Base-by-base conservation (phyloP, 2,113 vertebrate species). In the Tympanuchus pallidicinctus region DNA sequence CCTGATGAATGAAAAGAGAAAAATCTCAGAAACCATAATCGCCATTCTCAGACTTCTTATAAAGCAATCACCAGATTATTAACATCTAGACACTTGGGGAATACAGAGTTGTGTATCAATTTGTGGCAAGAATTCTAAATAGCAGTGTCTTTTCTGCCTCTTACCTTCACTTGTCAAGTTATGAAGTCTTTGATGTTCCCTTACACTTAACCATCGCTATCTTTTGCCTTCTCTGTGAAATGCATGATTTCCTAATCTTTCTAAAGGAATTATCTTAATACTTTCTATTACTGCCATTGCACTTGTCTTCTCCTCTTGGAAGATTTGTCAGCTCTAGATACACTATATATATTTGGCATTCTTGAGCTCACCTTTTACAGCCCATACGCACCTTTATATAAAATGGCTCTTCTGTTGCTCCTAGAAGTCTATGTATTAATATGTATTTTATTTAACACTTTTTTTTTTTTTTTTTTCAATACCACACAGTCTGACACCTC, bases 241-340 rank as follows among this genome's bases (percentile, higher is more conserved):
- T 40, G 47, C 18, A 0, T 81, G 52, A 10, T 4, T 86, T 47
- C 82, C 47, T 54, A 28, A 0, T 67, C 50, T 59, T 57, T 63
- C 70, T 25, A 24, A 57, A 69, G 21, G 32, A n/a, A 16, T 63
- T 89, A 38, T 65, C 42, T 28, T 5, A 19, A 8, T 43, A 11
- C 3, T 2, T 52, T 77, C n/a, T 70, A 0, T 61, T 70, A 17
- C 12, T 47, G 6, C 15, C 32, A 0, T 42, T 76, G 48, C n/a
- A 13, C 24, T 79, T 54, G 2, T 52, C 17, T 32, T 76, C 71
- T 72, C 36, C 7, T 45, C 32, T 3, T 7, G 42, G 28, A 42
- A 60, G 19, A 16, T 74, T 47, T 71, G 3, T 30, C 59, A 72
- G 57, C 66, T 13, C 1, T 60, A 24, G 3, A 0, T 56, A 22